Conservation (phyloP, 2,888 invertebrate genomes). For the Odontothrips loti region DNA sequence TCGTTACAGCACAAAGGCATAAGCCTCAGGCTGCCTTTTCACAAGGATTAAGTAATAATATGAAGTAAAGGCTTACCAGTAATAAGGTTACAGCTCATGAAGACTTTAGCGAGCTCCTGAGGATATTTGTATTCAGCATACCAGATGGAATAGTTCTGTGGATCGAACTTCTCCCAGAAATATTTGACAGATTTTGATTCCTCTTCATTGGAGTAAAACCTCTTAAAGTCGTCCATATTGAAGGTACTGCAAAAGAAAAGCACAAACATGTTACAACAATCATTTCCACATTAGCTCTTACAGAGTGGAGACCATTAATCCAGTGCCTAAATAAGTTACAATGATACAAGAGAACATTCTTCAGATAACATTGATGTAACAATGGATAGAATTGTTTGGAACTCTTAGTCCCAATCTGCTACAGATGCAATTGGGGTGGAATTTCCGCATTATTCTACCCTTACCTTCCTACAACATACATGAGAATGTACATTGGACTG, state of each 20-base stretch:
- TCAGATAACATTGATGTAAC: no score
- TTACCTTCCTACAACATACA: not conserved
- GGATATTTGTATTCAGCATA: constrained; percentile 94
- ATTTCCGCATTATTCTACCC: not conserved
- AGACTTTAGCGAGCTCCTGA: constrained; percentile 83
- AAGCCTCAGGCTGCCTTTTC: no score
- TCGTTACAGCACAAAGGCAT: no score
- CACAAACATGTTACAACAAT: not conserved
- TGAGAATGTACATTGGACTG: not conserved
- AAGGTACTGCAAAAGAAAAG: constrained; percentile 62
- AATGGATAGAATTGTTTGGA: not conserved
- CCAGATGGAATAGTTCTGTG: constrained; percentile 96
- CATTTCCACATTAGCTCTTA: not conserved
- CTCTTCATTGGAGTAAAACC: constrained; percentile 94
- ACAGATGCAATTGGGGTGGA: not conserved
- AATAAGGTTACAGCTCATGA: constrained; percentile 98
- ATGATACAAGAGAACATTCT: no score
- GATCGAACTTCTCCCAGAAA: constrained; percentile 98
- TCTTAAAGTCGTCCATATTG: constrained; percentile 95
- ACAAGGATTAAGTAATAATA: constrained; percentile 13
- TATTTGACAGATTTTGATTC: constrained; percentile 90
- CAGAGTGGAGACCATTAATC: not conserved
- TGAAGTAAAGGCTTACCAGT: constrained; percentile 56
- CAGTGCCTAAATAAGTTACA: not conserved
- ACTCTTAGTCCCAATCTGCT: not conserved